phyloP scores from a whole-genome alignment of 2,888 invertebrate genomes.

The Hanleya hanleyi region DNA sequence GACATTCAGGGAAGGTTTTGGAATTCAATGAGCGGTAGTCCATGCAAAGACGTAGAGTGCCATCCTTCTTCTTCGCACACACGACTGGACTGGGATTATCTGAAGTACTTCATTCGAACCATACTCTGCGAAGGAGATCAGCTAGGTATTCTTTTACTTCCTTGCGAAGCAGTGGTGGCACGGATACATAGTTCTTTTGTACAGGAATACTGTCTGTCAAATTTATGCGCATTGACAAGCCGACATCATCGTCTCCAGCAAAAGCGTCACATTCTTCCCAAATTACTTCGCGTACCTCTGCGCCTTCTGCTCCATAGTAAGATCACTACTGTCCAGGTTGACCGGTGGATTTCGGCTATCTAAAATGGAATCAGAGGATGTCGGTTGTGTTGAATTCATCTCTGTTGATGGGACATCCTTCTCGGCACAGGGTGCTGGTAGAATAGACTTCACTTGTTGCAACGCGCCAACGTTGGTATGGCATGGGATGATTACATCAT shows the following conservation, averaged over 20 bases:
- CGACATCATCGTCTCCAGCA: slow-evolving; percentile 28
- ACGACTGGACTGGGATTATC: slow-evolving; percentile 34
- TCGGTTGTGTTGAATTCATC: neutral
- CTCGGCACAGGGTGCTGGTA: neutral
- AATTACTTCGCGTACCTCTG: slow-evolving; percentile 23
- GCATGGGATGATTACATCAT: neutral
- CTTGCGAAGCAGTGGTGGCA: slow-evolving; percentile 36
- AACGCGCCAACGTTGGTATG: neutral
- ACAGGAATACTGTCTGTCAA: slow-evolving; percentile 38
- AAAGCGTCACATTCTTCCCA: slow-evolving; percentile 34
- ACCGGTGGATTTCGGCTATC: slow-evolving; percentile 30
- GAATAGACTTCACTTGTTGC: slow-evolving; percentile 3
- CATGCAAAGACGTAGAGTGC: neutral
- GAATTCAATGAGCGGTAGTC: slow-evolving; percentile 36
- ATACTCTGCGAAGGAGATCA: slow-evolving; percentile 30
- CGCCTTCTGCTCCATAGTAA: slow-evolving; percentile 20
- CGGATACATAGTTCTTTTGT: slow-evolving; percentile 28
- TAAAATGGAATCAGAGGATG: neutral
- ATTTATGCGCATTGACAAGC: slow-evolving; percentile 17
- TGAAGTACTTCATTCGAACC: slow-evolving; percentile 13
- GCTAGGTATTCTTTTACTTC: slow-evolving; percentile 44
- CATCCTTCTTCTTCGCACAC: slow-evolving; percentile 36
- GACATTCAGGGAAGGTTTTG: slow-evolving; percentile 25
- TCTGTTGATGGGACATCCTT: neutral
- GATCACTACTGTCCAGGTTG: slow-evolving; percentile 12